Percentiles rank a stretch among this genome's conserved stretches.
Evolutionary conservation across 2,113 vertebrate genomes (phyloP).

Genomic region (Ardeotis arabs): DNA sequence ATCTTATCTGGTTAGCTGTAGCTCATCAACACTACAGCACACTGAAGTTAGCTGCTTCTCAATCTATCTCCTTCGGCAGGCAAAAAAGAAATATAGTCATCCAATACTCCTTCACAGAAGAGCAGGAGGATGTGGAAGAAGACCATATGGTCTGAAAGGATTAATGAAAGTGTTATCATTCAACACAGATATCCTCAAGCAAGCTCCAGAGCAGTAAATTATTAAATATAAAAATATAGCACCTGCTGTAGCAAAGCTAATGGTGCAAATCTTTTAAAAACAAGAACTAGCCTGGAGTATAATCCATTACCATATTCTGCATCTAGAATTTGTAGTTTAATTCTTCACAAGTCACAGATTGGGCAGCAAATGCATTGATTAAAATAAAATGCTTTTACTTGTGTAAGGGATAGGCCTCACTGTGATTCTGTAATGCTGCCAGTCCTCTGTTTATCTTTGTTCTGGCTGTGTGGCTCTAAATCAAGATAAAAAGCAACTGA

Average conservation of each 20-base stretch:
- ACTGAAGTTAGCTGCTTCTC: neutral
- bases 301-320: conserved; percentile 36
- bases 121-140: neutral
- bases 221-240: conserved; percentile 65
- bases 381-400: conserved; percentile 60
- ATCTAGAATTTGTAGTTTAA: conserved; percentile 26
- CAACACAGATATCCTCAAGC: conserved; percentile 35
- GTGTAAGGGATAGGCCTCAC: conserved; percentile 32
- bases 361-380: conserved; percentile 51
- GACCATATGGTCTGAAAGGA: conserved; percentile 50
- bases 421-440: conserved; percentile 37
- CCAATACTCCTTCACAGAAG: neutral
- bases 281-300: neutral
- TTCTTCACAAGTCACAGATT: conserved; percentile 60
- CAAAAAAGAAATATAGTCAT: neutral
- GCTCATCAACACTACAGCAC: neutral
- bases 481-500: conserved; percentile 80
- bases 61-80: neutral
- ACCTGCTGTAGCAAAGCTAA: conserved; percentile 59
- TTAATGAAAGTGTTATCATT: conserved; percentile 55
- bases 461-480: conserved; percentile 71
- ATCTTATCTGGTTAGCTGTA: neutral
- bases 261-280: conserved; percentile 51
- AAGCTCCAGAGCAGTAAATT: conserved; percentile 51
- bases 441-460: conserved; percentile 76